Evolutionary conservation across 2,797 vertebrate genomes (phyloP).

Genomic region (Poecilia gillii): DNA sequence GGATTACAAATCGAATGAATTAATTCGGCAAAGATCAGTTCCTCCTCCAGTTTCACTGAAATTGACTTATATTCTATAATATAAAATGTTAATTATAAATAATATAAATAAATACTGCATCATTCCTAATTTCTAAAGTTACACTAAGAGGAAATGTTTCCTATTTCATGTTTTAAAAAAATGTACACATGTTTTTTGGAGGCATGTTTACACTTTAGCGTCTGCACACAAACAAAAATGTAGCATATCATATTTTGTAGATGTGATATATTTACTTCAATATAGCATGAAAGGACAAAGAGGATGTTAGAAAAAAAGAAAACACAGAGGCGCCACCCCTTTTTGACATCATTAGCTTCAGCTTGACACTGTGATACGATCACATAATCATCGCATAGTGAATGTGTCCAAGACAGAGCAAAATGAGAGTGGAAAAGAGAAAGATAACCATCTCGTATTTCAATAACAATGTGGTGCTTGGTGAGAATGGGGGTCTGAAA

Average conservation of each 20-base stretch:
- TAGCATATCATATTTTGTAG: too few species aligned
- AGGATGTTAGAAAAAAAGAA: conserved; percentile 16
- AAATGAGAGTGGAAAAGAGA: conserved; percentile 6
- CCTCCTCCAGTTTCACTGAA: background rate
- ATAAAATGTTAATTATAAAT: background rate
- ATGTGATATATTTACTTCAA: background rate
- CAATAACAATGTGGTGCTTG: conserved; percentile 48
- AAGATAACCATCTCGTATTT: conserved; percentile 61
- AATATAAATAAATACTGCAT: background rate
- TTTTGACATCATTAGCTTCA: conserved; percentile 44
- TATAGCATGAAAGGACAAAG: background rate
- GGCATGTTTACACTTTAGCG: background rate
- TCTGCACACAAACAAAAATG: background rate
- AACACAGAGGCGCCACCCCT: conserved; percentile 23
- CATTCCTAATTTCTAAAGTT: background rate
- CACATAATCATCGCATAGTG: conserved; percentile 44
- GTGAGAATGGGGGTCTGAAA: conserved; percentile 41
- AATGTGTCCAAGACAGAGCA: conserved; percentile 26
- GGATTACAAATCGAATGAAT: background rate
- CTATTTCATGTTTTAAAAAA: background rate
- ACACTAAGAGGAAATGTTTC: background rate
- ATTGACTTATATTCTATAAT: background rate
- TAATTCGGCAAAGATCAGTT: background rate
- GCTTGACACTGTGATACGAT: conserved; percentile 49
- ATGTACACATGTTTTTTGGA: background rate